Base-by-base conservation (phyloP, 2,888 invertebrate species). In the Agonopterix alstromeriana region DNA sequence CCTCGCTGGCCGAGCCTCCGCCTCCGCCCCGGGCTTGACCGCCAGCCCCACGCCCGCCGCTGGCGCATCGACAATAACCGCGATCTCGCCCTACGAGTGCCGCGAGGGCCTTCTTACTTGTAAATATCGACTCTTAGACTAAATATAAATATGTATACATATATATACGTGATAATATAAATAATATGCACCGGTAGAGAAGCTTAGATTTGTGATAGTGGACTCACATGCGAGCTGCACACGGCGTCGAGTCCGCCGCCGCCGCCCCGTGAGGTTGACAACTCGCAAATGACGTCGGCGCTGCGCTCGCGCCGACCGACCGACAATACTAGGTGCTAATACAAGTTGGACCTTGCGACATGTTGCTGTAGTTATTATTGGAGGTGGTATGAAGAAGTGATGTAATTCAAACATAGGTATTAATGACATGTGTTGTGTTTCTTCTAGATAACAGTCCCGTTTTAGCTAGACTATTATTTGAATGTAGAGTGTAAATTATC, bases 1-100 rank as follows among this genome's bases (percentile, higher is more conserved):
- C 92, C 47, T 92, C 91, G 54, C 90, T 91, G 61, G 86, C 82
- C 77, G 91, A 73, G 83, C 92, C 64, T 71, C 93, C 65, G 69
- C 92, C 60, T 66, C 90, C 69, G 60, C 90, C 68, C 69, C 91
- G 75, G 69, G 85, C 91, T 64, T 91, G 91, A 76, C 90, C 90
- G 60, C 87, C 82, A 66, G 90, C 90, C 70, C 82, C 85, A 50
- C 89, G 89, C 60, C 90, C 90, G 60, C 90, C 90, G 61, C 70
- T 83, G 78, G 90, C 81, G 63, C 88, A 85, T 71, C 82, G 86
- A 86, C 86, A 87, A 86, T 86, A 86, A 83, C 67, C 70, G 73
- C 76, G 73, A 77, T 76, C 74, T 77, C 77, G 67, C 64, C 65
- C 60, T 61, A 72, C 61, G 70, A 71, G 68, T 73, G 77, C 73